Conservation (phyloP, 2,113 vertebrate genomes). For the Psettodes erumei region DNA sequence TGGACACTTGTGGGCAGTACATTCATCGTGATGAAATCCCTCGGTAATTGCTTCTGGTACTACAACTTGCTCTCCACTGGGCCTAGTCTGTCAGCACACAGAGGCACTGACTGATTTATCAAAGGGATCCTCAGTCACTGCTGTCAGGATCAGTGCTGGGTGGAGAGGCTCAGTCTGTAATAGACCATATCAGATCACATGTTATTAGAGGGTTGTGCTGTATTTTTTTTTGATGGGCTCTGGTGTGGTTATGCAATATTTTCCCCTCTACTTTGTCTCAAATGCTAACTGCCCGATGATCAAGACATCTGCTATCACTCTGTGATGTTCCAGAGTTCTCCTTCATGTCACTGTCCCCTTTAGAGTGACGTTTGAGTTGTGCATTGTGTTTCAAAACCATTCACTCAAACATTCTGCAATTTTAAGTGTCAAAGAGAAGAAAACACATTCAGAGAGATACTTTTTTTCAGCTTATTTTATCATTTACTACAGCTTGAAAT, state of each 20-base stretch:
- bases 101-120: constrained; percentile 45
- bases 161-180: constrained; percentile 57
- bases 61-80: background rate
- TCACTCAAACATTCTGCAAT: background rate
- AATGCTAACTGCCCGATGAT: constrained; percentile 36
- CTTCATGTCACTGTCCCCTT: background rate
- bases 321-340: background rate
- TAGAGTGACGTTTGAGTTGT: background rate
- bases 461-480: background rate
- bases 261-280: constrained; percentile 40
- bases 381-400: background rate
- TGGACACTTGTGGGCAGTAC: constrained; percentile 22
- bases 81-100: constrained; percentile 16
- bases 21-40: constrained; percentile 28
- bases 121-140: constrained; percentile 49
- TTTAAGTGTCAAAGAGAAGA: background rate
- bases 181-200: constrained; percentile 52
- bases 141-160: constrained; percentile 51
- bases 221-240: constrained; percentile 44
- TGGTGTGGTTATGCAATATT: constrained; percentile 32
- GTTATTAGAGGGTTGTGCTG: constrained; percentile 67
- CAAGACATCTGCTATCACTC: constrained; percentile 48
- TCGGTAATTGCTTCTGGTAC: constrained; percentile 26
- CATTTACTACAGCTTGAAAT: no score
- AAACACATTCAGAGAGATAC: background rate